Evolutionary conservation across 2,797 vertebrate species (phyloP), one percentile per base, ranked within the genome.

Genomic region (Thamnophis elegans): DNA sequence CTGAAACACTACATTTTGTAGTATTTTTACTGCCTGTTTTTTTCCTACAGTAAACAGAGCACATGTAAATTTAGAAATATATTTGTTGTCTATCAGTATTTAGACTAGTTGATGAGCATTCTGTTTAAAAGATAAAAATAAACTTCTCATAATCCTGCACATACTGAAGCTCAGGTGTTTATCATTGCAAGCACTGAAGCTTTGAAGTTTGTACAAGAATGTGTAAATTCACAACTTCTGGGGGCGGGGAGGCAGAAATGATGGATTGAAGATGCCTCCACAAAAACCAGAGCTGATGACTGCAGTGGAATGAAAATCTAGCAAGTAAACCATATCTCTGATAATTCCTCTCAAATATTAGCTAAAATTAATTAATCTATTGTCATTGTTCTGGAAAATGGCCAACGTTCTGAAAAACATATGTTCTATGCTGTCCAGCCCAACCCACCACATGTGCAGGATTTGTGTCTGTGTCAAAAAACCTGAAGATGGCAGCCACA

Each of bases 51-150:
- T 47, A 25, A 82, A 78, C 55, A 68, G 13, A 65, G 36, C 12
- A 89, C 13, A 51, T 47, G 5, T 86, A 78, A 42, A 92, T 1
- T 20, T 11, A 26, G 7, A 18, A 78, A 73, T 10, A 32, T 42
- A 89, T 87, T 60, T 26, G 26, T 51, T 88, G 42, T 53, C 12
- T 12, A 22, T 51, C 36, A 42, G 26, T 65, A 88, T 51, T 82
- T 82, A 82, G 28, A 73, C 42, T 36, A 28, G 13, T 7, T 20
- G 20, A 54, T 28, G 28, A 36, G 22, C 5, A 88, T 59, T 88
- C 26, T 59, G 22, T 62, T 62, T 89, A 60, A 62, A 88, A 88
- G 26, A 89, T 62, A 89, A 89, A 59, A 56, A 88, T 11, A 58
- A 60, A 32, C 12, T 36, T 73, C 25, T 5, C 5, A 54, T 18